Base-by-base conservation (phyloP, 2,888 invertebrate genomes). In the Dusona sp. region DNA sequence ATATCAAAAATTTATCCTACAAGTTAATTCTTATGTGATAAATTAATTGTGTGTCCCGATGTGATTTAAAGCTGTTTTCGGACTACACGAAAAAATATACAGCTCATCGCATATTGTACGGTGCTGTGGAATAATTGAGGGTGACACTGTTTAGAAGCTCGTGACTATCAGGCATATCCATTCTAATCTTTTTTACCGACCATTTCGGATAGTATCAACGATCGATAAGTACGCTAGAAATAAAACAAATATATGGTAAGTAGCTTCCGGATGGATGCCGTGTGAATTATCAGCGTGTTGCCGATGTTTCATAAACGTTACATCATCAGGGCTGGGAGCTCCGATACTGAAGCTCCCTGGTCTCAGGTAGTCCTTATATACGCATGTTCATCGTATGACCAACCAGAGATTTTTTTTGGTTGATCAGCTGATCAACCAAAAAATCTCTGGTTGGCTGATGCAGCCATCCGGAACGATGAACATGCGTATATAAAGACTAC, bases 121-220 rank as follows among this genome's bases (percentile, higher is more conserved):
- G 72, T 48, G 48, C 70, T 70, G 70, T 25, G 3, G 48, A 25
- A 29, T 19, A 19, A 48, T 48, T 4, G 70, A 25, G 2, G 25
- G 33, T 29, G 48, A 29, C 4, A 13, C 4, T 29, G 33, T 25
- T 11, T 13, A 4, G 22, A 51, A 51, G 29, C 16, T n/a, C 9
- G 7, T 72, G 9, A 68, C 42, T 29, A 8, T 13, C 33, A 19
- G 2, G 19, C 29, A 29, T 45, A 48, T 29, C 6, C 19, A 48
- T 48, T 22, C 25, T 19, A 19, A 29, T 72, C 29, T 51, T 25
- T 72, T 51, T 72, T 51, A 72, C 48, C 72, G 48, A 72, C n/a
- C n/a, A 13, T 11, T 19, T 13, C 6, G 9, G 7, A 48, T 3
- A 45, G 19, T 29, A 45, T 22, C 29, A 2, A 25, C 48, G 3